Evolutionary conservation across 1,140 invertebrate genomes (phyloP).

Genomic region (Dreissena rostriformis): DNA sequence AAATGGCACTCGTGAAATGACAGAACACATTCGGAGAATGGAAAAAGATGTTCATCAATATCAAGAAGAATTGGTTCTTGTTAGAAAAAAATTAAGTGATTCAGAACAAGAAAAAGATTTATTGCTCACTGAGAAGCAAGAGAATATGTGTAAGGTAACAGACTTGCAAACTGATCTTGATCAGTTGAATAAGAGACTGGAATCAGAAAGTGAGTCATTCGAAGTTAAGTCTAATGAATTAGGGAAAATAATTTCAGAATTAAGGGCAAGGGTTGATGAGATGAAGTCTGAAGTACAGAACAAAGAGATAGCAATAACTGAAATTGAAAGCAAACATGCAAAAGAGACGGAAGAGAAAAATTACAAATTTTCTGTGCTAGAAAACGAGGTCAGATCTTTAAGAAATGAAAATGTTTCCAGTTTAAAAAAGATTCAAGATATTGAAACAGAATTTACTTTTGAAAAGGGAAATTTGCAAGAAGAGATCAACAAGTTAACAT

Average conservation of each 20-base stretch:
- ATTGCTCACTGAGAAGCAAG: background rate
- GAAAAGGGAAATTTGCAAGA: no score
- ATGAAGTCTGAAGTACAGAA: slow-evolving; percentile 5
- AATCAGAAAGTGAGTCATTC: background rate
- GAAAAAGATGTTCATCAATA: background rate
- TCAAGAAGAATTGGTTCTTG: background rate
- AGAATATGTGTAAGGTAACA: background rate
- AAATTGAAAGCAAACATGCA: no score
- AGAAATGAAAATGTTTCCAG: no score
- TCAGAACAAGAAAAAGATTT: no score
- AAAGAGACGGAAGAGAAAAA: no score
- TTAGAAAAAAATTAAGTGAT: no score
- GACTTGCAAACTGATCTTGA: background rate
- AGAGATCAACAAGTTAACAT: no score
- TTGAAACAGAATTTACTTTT: no score
- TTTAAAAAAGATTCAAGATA: no score
- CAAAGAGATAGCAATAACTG: slow-evolving; percentile 3
- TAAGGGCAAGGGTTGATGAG: background rate
- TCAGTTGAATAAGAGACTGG: background rate
- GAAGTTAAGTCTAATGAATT: background rate
- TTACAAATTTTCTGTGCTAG: no score
- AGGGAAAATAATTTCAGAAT: no score
- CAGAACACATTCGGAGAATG: background rate
- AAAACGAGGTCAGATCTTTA: no score
- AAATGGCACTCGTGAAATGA: background rate